These are phyloP conservation scores for Helarctos malayanus DNA, from an alignment of 2,797 vertebrate species.

Conservation along the genomic window DNA sequence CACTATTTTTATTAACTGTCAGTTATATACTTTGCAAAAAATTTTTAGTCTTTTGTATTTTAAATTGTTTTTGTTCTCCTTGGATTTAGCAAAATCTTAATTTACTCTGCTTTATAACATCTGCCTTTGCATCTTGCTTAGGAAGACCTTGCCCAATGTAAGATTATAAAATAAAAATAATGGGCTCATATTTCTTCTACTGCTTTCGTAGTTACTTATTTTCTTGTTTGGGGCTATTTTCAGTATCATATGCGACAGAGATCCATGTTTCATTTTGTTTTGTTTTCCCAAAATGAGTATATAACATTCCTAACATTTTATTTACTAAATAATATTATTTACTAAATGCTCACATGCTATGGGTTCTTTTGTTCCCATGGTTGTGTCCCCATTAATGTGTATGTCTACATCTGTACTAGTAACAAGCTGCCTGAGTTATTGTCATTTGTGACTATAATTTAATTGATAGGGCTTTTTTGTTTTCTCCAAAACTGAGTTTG, in stretches of 20 bases:
- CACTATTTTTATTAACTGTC: not conserved
- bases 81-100: not conserved
- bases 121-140: not conserved
- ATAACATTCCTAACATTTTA: not conserved
- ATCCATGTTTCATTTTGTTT: not conserved
- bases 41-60: not conserved
- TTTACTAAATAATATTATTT: constrained; percentile 28
- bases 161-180: not conserved
- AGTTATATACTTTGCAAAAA: not conserved
- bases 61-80: not conserved
- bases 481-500: not conserved
- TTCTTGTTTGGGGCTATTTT: not conserved
- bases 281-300: not conserved
- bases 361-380: not conserved
- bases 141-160: not conserved
- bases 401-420: not conserved
- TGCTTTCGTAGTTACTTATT: not conserved
- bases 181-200: not conserved
- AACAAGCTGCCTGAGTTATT: not conserved
- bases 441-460: not conserved
- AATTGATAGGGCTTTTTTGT: not conserved
- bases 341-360: not conserved
- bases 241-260: not conserved
- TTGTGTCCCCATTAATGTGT: not conserved
- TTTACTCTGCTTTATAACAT: not conserved